These are phyloP conservation scores for Panagrolaimus sp. DNA, from an alignment of 1,140 invertebrate species.

Conservation along the genomic window DNA sequence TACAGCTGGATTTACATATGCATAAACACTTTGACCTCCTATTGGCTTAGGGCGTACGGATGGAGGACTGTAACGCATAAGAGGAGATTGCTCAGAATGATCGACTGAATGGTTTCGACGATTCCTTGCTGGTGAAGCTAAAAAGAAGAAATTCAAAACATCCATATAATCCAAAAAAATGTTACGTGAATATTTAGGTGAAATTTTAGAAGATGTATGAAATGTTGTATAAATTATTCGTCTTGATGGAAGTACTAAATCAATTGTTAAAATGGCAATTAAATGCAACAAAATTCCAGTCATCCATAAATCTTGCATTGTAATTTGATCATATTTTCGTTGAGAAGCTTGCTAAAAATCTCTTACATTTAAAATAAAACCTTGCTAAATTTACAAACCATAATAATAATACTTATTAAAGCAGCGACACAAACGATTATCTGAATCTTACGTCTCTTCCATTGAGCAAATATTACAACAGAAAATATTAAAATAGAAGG, in stretches of 20 bases:
- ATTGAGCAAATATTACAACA: conserved; percentile 43
- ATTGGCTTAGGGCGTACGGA: no score
- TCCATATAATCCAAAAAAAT: background rate
- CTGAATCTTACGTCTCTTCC: conserved; percentile 43
- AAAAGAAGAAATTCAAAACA: background rate
- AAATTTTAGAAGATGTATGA: background rate
- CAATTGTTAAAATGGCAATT: conserved; percentile 22
- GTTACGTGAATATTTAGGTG: background rate
- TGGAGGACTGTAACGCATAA: background rate
- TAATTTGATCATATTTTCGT: background rate
- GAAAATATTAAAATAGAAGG: conserved; percentile 36
- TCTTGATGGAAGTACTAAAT: conserved; percentile 25
- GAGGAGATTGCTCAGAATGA: background rate
- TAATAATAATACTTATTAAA: conserved; percentile 26
- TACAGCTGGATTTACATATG: background rate
- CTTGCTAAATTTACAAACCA: conserved; percentile 13
- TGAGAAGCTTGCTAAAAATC: conserved; percentile 20
- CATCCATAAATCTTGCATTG: conserved; percentile 32
- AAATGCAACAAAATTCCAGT: conserved; percentile 29
- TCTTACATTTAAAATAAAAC: background rate
- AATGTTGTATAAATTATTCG: conserved; percentile 26
- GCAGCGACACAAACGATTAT: conserved; percentile 29
- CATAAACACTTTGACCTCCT: conserved; percentile 7
- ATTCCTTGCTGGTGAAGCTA: background rate
- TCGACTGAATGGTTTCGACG: background rate